Base-by-base conservation (phyloP, 64 coral and sea anemone species). In the Orbicella faveolata region DNA sequence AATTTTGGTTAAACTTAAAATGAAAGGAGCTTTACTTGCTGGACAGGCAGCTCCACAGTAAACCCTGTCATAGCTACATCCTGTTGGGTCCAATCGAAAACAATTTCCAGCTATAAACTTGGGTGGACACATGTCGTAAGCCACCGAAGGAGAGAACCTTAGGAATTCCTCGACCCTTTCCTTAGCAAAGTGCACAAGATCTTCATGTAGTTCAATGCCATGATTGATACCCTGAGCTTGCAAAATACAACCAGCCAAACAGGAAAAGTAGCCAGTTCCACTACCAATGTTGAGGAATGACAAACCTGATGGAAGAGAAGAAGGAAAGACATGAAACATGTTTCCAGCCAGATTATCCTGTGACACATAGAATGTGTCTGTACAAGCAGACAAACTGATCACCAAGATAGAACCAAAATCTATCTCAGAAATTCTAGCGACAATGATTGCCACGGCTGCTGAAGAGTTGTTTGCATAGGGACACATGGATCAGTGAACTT, bases 251-350 rank as follows among this genome's bases (percentile, higher is more conserved):
- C 97, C 97, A 93, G 90, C 97, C 10, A 96, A 30, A 23, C 91
- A 93, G 11, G 85, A 95, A 35, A 99, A 99, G 61, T 99, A 99
- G 4, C 97, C 97, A 34, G 97, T 99, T 0, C 97, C 97, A 94
- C 97, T 99, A 18, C 97, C 97, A 70, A 99, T 87, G 34, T 99
- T 99, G 21, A 99, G 86, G 79, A 99, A 99, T 51, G 97, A 90
- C 75, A 99, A 86, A 18, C 94, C 97, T 99, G 36, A 18, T 85
- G 11, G 36, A 39, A 88, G 16, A 41, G 57, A 13, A 77, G 21
- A 63, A 15, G 21, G 26, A 78, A 26, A 74, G 19, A 26, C 1
- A 70, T 10, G 67, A 48, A 48, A 48, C 44, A 48, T 48, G 44
- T 48, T 48, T 48, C 5, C 44, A 48, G 44, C 44, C 44, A 48